Conservation (phyloP, 2,797 vertebrate genomes). For the Adrianichthys oophorus region DNA sequence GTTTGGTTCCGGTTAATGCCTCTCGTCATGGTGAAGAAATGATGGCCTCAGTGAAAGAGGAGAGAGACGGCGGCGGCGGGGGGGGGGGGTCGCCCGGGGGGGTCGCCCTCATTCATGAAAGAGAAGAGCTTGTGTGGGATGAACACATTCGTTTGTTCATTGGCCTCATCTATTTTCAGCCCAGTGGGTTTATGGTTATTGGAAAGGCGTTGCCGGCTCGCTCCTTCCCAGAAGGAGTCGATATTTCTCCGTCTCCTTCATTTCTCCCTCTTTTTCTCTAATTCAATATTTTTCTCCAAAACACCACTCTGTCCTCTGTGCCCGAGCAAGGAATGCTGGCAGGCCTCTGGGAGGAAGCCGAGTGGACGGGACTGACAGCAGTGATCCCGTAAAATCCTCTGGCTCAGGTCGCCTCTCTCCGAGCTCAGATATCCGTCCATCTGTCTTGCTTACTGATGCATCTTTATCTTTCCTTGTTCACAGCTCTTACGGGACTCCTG, state of each 20-base stretch:
- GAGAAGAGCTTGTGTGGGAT: slow-evolving; percentile 74
- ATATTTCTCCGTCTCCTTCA: slow-evolving; percentile 81
- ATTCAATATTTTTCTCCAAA: slow-evolving; percentile 74
- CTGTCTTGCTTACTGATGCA: slow-evolving; percentile 36
- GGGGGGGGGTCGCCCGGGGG: too few species aligned
- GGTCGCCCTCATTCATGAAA: slow-evolving; percentile 57
- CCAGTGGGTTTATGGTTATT: slow-evolving; percentile 84
- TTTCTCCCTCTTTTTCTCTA: slow-evolving; percentile 69
- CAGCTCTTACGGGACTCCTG: slow-evolving; percentile 51
- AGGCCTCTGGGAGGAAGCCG: slow-evolving; percentile 46
- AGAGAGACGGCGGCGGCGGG: slow-evolving; percentile 29
- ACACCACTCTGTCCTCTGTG: slow-evolving; percentile 41
- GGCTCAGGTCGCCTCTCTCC: slow-evolving; percentile 30
- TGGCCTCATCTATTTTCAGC: slow-evolving; percentile 79
- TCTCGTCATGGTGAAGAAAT: slow-evolving; percentile 61
- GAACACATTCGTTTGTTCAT: slow-evolving; percentile 79
- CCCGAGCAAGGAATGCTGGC: slow-evolving; percentile 61
- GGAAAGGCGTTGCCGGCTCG: slow-evolving; percentile 82
- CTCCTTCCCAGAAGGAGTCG: slow-evolving; percentile 85
- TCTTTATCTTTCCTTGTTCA: slow-evolving; percentile 51
- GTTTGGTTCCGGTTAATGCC: slow-evolving; percentile 69
- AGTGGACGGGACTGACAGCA: slow-evolving; percentile 19
- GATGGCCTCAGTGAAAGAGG: slow-evolving; percentile 58
- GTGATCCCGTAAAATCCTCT: slow-evolving; percentile 51
- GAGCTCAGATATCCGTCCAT: slow-evolving; percentile 25